Evolutionary conservation across 2,797 vertebrate species (phyloP).

Genomic region (Lycodopsis pacificus): DNA sequence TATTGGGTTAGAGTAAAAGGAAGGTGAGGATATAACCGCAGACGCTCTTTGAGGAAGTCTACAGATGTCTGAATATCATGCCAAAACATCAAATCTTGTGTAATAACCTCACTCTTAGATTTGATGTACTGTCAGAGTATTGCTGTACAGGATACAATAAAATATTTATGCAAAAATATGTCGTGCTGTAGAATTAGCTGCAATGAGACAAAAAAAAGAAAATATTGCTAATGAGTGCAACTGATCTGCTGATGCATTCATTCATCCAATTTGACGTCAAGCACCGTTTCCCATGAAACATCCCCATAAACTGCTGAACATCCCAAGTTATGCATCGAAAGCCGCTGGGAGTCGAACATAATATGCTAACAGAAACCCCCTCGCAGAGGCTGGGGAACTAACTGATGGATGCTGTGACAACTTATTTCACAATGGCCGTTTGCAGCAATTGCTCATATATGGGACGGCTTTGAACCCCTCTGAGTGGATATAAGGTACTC

Average conservation of each 20-base stretch:
- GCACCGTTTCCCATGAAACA: conserved; percentile 34
- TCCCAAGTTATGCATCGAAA: conserved; percentile 33
- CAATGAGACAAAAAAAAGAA: conserved; percentile 19
- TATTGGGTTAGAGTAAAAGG: conserved; percentile 30
- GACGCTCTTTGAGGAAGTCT: conserved; percentile 13
- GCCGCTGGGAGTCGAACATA: conserved; percentile 32
- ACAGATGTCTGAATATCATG: neutral
- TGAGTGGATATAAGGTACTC: neutral
- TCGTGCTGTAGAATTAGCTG: conserved; percentile 2
- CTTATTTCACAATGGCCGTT: conserved; percentile 34
- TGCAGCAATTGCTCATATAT: conserved; percentile 1
- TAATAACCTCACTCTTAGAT: neutral
- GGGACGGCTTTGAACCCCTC: neutral
- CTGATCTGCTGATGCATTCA: conserved; percentile 22
- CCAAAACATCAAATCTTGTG: neutral
- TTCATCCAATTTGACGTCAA: conserved; percentile 29
- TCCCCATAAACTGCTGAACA: conserved; percentile 29
- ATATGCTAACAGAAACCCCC: conserved; percentile 16
- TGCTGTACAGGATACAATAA: conserved; percentile 5
- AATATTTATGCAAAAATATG: conserved; percentile 18
- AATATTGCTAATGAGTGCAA: conserved; percentile 3
- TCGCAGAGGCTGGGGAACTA: conserved; percentile 11
- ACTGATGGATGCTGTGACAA: conserved; percentile 26
- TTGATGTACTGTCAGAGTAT: conserved; percentile 17
- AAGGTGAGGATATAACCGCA: conserved; percentile 21